Percentiles rank a stretch among this genome's conserved stretches.
Evolutionary conservation across 2,797 vertebrate genomes (phyloP).

Genomic region (Chiroxiphia lanceolata): DNA sequence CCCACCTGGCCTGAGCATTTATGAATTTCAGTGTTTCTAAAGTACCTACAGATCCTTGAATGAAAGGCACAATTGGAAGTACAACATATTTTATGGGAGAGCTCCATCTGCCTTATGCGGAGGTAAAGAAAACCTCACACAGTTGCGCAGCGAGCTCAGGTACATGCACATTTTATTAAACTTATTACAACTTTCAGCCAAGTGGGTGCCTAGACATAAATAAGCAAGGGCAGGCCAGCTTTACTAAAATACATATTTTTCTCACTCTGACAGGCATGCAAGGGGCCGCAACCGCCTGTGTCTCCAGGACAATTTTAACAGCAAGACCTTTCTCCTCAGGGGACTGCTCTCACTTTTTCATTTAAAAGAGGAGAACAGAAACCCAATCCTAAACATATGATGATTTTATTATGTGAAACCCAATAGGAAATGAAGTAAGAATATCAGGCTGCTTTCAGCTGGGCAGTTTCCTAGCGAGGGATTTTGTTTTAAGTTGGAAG

Average conservation of each 20-base stretch:
- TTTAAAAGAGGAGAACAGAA: conserved; percentile 60
- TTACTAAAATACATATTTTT: conserved; percentile 40
- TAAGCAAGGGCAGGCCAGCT: neutral
- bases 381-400: conserved; percentile 52
- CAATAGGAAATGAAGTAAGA: conserved; percentile 79
- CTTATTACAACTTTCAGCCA: neutral
- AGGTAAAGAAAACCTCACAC: neutral
- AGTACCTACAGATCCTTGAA: neutral
- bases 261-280: neutral
- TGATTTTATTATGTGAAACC: conserved; percentile 76
- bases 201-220: neutral
- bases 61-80: neutral
- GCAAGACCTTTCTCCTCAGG: conserved; percentile 57
- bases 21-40: neutral
- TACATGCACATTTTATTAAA: neutral
- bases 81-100: neutral
- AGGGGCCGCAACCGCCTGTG: neutral
- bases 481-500: conserved; percentile 23
- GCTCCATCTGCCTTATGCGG: rapidly evolving
- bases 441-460: conserved; percentile 61
- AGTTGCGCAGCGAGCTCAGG: neutral
- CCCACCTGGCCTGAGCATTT: neutral
- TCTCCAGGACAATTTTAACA: conserved; percentile 63
- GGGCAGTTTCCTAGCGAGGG: conserved; percentile 43
- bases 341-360: conserved; percentile 53